Conservation (phyloP, 1,140 invertebrate species). For the Littorina saxatilis region DNA sequence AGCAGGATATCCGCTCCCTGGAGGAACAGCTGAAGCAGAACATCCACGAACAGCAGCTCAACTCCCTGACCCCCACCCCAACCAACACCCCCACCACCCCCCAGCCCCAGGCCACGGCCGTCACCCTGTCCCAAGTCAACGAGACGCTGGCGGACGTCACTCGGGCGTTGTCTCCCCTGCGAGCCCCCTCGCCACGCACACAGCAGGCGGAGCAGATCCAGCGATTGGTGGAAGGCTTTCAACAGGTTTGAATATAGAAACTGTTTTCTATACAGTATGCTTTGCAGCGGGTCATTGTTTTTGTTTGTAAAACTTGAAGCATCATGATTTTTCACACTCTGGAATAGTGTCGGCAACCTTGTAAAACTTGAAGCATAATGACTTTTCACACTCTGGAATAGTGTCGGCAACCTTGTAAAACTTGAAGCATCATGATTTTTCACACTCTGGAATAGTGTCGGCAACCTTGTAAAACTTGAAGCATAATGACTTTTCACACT, state of each 20-base stretch:
- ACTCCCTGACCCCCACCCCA: background rate
- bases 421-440: too few relatives aligned
- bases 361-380: too few relatives aligned
- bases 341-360: too few relatives aligned
- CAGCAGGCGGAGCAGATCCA: conserved; percentile 50
- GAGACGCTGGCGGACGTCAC: conserved; percentile 13
- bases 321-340: too few relatives aligned
- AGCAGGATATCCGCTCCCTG: conserved; percentile 35
- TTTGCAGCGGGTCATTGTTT: too few relatives aligned
- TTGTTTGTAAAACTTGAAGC: too few relatives aligned
- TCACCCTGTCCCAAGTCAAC: conserved; percentile 15
- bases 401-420: too few relatives aligned
- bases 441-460: too few relatives aligned
- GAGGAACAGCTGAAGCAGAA: conserved; percentile 37
- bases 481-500: too few relatives aligned
- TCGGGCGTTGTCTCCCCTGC: conserved; percentile 17
- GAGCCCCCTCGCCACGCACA: conserved; percentile 40
- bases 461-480: too few relatives aligned
- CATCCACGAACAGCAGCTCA: conserved; percentile 32
- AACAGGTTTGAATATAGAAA: conserved; percentile 37
- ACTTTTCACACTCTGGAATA: too few relatives aligned
- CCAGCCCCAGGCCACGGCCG: background rate
- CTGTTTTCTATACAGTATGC: too few relatives aligned
- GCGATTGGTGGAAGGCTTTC: conserved; percentile 44
- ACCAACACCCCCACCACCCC: background rate